Percentiles rank a stretch among this genome's conserved stretches.
Conservation (phyloP, 1,140 invertebrate genomes). For the Conus betulinus region DNA sequence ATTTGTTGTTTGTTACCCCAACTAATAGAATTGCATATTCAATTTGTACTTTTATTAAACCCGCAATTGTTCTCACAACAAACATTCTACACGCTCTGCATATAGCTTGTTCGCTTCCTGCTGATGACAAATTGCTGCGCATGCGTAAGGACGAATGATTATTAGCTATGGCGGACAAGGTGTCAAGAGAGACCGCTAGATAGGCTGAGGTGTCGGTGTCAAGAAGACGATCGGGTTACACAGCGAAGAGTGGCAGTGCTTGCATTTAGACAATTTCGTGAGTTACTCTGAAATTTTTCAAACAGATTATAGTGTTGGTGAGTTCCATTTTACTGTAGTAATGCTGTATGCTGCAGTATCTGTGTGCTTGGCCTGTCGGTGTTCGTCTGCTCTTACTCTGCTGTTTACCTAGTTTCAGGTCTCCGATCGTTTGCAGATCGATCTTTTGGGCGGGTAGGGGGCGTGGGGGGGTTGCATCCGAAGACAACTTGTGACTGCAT, state of each 20-base stretch:
- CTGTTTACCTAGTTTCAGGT: too few species aligned
- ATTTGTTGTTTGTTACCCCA: too few species aligned
- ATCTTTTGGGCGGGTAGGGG: too few species aligned
- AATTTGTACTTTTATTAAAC: too few species aligned
- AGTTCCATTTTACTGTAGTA: background rate
- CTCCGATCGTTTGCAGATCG: too few species aligned
- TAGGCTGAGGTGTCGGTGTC: background rate
- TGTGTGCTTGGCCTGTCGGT: background rate
- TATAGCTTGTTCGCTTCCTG: too few species aligned
- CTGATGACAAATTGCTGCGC: constrained; percentile 13
- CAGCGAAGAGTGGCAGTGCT: background rate
- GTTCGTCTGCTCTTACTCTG: background rate
- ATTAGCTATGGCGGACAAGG: constrained; percentile 34
- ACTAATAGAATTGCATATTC: too few species aligned
- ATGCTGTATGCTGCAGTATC: background rate
- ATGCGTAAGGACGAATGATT: constrained; percentile 30
- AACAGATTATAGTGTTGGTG: background rate
- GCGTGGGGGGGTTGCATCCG: too few species aligned
- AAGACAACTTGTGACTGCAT: too few species aligned
- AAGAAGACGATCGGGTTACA: too few species aligned
- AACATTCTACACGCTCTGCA: too few species aligned
- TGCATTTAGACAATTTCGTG: background rate
- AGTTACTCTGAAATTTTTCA: background rate
- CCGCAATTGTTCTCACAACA: too few species aligned
- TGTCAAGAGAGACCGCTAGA: background rate